Evolutionary conservation across 1,140 invertebrate species (phyloP), one percentile per base, ranked within the genome.

Genomic region (Hyles vespertilio): DNA sequence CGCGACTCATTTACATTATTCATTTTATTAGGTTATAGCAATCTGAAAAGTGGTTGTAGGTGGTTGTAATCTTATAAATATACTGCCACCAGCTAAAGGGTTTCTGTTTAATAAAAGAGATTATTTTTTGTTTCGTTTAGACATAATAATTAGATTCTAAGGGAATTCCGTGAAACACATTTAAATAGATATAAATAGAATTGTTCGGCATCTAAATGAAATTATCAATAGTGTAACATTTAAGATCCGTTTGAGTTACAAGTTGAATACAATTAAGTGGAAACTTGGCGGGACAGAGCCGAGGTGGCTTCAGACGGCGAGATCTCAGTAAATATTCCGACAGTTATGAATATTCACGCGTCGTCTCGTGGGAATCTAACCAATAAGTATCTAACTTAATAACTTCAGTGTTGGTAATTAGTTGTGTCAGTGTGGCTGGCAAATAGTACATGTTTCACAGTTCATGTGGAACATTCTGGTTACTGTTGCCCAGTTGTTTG

Each of bases 401-500:
- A 57, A 52, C 56, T 50, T 45, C 22, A 50, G 44, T 59, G 57
- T 59, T 59, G 44, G 56, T 60, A 60, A 54, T 60, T 60, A 60
- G 58, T 60, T 60, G 51, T 59, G 46, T 48, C 46, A 48, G n/a
- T 48, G 46, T 22, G 46, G 46, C 5, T n/a, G n/a, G 2, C 4
- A 22, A 12, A 48, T n/a, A 12, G 46, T 36, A 36, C 36, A 36
- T 36, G 36, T 36, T 36, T 36, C 36, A 36, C 36, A 36, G 36
- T 36, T 36, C 7, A 36, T 7, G 36, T 36, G 36, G 7, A 3
- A 7, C 7, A 7, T 36, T 36, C 36, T 47, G 44, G 46, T 47
- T 8, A 33, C 8, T 33, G 32, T 32, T 48, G 32, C 45, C 36
- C 6, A 5, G 9, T 56, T 56, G 33, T 56, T 56, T 56, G 7